Percentiles rank a stretch among this genome's conserved stretches.
Evolutionary conservation across 2,113 vertebrate genomes (phyloP).

Genomic region (Megaceryle maxima): DNA sequence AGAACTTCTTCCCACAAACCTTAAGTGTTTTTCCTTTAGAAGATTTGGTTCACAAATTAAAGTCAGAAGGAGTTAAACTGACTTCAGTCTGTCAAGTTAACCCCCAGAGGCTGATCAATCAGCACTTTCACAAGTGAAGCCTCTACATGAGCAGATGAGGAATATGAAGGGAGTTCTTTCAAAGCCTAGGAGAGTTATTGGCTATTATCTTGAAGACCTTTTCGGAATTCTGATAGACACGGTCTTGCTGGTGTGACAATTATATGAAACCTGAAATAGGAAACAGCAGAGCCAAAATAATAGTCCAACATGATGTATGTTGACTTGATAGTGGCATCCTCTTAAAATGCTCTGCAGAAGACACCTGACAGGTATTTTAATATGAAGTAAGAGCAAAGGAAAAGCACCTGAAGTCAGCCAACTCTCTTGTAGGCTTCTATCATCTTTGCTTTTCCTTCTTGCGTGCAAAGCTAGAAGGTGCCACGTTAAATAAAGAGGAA

Average conservation of each 20-base stretch:
- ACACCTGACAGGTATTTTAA: background rate
- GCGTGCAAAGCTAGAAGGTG: background rate
- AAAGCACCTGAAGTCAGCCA: background rate
- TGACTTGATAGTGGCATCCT: background rate
- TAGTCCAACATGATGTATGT: background rate
- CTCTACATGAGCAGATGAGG: background rate
- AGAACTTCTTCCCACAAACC: background rate
- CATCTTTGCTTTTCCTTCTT: background rate
- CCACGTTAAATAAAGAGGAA: background rate
- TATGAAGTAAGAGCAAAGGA: background rate
- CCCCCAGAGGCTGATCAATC: background rate
- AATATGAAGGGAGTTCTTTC: background rate
- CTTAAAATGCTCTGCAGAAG: background rate
- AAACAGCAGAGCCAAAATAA: background rate
- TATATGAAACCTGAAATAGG: background rate
- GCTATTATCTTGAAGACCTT: background rate
- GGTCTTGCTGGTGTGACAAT: background rate
- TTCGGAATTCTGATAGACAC: background rate
- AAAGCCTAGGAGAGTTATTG: background rate
- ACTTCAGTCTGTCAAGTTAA: background rate
- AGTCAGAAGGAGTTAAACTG: background rate
- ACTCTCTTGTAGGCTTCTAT: background rate
- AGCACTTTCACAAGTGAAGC: background rate
- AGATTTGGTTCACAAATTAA: background rate
- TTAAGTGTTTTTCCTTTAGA: background rate